A percentile compares a stretch with the other conserved stretches of the same genome.
Conservation (phyloP, 2,888 invertebrate genomes). For the Margaritifera margaritifera region DNA sequence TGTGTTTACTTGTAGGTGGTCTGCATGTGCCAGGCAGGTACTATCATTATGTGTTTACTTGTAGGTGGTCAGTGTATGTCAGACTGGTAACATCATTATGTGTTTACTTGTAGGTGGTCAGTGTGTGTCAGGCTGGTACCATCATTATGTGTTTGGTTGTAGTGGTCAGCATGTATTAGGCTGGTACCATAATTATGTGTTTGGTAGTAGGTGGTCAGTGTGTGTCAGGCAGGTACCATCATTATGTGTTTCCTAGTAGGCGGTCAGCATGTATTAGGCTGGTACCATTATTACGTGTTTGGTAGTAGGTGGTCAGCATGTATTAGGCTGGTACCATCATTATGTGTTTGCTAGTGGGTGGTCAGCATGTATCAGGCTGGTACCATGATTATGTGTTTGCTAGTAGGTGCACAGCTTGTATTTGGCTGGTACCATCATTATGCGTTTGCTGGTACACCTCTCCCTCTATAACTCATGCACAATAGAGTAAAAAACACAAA, state of each 20-base stretch:
- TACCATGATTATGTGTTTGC: not conserved
- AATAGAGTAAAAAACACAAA: no score
- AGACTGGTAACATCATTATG: no score
- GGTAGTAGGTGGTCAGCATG: constrained; percentile 67
- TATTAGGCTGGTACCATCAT: constrained; percentile 69
- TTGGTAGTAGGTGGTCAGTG: no score
- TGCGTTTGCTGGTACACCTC: no score
- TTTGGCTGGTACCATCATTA: constrained; percentile 68
- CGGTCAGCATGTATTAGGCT: constrained; percentile 69
- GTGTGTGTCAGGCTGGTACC: no score
- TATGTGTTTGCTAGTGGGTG: constrained; percentile 51
- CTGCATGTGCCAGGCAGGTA: constrained; percentile 69
- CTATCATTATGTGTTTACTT: constrained; percentile 71
- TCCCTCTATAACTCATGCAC: no score
- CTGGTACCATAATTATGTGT: no score
- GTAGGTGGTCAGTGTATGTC: constrained; percentile 73
- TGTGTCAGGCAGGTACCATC: no score
- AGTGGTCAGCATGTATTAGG: no score
- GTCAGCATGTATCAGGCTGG: not conserved
- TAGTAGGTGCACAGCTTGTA: constrained; percentile 69
- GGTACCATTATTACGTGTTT: constrained; percentile 69
- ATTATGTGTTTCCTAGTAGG: constrained; percentile 49
- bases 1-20: constrained; percentile 60
- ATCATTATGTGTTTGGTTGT: no score
- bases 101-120: no score